Percentiles rank a stretch among this genome's conserved stretches.
Evolutionary conservation across 2,888 invertebrate species (phyloP).

Genomic region (Charanyca ferruginea): DNA sequence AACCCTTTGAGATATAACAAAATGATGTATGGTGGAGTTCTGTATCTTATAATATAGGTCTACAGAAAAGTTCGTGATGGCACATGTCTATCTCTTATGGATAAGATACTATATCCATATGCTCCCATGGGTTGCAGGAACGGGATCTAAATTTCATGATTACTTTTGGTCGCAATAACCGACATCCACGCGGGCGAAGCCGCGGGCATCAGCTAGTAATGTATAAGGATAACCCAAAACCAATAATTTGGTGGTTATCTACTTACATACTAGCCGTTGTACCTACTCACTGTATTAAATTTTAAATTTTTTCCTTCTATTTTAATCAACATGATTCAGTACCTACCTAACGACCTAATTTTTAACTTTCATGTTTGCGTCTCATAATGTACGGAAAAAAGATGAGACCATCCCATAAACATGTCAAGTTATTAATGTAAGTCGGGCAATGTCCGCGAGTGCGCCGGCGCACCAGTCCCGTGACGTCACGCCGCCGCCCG

Average conservation of each 20-base stretch:
- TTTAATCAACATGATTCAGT: conserved; percentile 12
- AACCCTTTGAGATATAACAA: too few species aligned
- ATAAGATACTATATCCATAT: too few species aligned
- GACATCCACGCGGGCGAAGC: too few species aligned
- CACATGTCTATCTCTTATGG: too few species aligned
- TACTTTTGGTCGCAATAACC: too few species aligned
- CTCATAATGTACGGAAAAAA: conserved; percentile 35
- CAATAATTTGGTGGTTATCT: too few species aligned
- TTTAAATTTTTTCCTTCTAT: conserved; percentile 26
- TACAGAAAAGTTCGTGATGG: too few species aligned
- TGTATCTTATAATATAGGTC: too few species aligned
- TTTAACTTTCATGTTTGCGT: conserved; percentile 10
- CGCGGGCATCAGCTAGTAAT: too few species aligned
- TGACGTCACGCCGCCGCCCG: conserved; percentile 73
- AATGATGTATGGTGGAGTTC: too few species aligned
- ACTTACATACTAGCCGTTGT: neutral
- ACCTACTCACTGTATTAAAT: neutral
- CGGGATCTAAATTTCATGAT: too few species aligned
- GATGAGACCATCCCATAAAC: conserved; percentile 49
- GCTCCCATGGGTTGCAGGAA: too few species aligned
- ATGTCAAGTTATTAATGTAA: conserved; percentile 67
- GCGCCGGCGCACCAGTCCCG: conserved; percentile 64
- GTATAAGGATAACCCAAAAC: conserved; percentile 1
- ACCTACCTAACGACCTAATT: conserved; percentile 21
- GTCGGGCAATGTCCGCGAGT: conserved; percentile 66